Conservation (phyloP, 2,797 vertebrate species). For the Macropodus opercularis region DNA sequence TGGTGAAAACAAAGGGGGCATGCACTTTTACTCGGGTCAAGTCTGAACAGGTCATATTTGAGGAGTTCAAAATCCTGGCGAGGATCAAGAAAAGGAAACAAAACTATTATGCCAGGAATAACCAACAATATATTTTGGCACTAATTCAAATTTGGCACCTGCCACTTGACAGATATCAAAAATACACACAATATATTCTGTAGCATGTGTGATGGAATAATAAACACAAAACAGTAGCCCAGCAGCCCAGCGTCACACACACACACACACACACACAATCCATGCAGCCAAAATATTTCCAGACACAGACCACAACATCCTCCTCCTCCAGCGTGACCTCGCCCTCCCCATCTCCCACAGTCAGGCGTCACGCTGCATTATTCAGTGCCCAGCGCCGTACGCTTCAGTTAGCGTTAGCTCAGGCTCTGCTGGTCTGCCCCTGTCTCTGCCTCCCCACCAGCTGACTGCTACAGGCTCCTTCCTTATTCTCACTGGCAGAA, state of each 20-base stretch:
- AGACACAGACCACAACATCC: slow-evolving; percentile 13
- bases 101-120: no score
- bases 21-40: no score
- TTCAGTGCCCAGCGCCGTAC: slow-evolving; percentile 60
- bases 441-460: slow-evolving; percentile 50
- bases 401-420: slow-evolving; percentile 60
- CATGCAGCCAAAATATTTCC: slow-evolving; percentile 18
- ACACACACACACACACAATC: no score
- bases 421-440: slow-evolving; percentile 31
- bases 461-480: slow-evolving; percentile 47
- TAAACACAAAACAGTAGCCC: slow-evolving; percentile 6
- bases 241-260: not conserved
- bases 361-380: slow-evolving; percentile 67
- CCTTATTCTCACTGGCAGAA: slow-evolving; percentile 18
- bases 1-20: no score
- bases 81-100: no score
- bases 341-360: slow-evolving; percentile 30
- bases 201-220: no score
- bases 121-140: no score
- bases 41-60: no score
- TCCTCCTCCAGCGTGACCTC: slow-evolving; percentile 36
- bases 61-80: no score
- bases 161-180: no score
- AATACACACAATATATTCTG: no score
- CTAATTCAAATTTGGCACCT: no score